Conservation (phyloP, 1,140 invertebrate species). For the silkworm (Bombyx mori) region DNA sequence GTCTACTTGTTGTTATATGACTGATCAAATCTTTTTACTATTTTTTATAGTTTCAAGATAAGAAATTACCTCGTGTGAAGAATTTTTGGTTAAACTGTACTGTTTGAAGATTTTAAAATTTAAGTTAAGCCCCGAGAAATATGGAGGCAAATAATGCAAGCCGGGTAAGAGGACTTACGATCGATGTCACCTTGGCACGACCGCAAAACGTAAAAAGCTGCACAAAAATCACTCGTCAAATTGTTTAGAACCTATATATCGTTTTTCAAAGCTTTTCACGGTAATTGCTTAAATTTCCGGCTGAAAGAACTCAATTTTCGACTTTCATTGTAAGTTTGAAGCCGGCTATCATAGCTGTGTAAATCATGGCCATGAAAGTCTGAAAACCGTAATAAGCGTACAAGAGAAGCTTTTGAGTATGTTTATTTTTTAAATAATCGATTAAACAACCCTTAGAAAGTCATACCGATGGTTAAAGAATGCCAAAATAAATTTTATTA, state of each 20-base stretch:
- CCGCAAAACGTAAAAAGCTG: conserved; percentile 5
- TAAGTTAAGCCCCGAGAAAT: conserved; percentile 29
- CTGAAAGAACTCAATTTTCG: conserved; percentile 12
- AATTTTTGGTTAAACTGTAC: conserved; percentile 45
- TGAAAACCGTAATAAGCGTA: not conserved
- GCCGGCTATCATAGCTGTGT: not conserved
- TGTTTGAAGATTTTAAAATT: conserved; percentile 32
- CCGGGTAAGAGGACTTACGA: conserved; percentile 40
- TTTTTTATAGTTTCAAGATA: conserved; percentile 64
- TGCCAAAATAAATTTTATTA: no score
- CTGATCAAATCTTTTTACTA: conserved; percentile 40
- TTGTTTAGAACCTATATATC: not conserved
- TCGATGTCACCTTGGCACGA: conserved; percentile 10
- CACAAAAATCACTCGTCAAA: conserved; percentile 7
- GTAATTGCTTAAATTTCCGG: not conserved
- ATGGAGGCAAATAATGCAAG: conserved; percentile 53
- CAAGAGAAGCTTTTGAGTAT: no score
- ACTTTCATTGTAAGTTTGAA: conserved; percentile 7
- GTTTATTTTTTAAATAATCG: no score
- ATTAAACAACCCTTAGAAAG: no score
- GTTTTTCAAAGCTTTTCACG: not conserved
- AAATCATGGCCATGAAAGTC: conserved; percentile 4
- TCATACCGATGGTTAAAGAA: no score
- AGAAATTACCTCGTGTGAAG: conserved; percentile 50
- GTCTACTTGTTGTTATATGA: conserved; percentile 18